Evolutionary conservation across 2,888 invertebrate species (phyloP), one percentile per base, ranked within the genome.

Genomic region (Glyphotaelius pellucidus): DNA sequence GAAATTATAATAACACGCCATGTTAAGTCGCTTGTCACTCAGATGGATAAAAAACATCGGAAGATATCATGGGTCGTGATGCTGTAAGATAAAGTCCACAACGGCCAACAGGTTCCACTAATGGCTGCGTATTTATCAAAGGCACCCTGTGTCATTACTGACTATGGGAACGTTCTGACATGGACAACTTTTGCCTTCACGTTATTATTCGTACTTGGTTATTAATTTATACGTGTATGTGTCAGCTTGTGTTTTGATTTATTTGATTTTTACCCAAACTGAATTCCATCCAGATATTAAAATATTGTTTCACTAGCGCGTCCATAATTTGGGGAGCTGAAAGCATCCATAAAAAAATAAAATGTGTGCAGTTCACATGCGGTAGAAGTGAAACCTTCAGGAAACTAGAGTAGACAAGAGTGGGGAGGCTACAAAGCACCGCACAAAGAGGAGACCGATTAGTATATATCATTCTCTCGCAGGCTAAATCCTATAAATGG

Each of bases 41-140:
- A 90, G 42, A 85, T 67, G 90, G 79, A 90, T 90, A 90, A 92
- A 91, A 91, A 92, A 92, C 85, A 80, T 88, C 88, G 35, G 85
- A 80, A 92, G 92, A 92, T 92, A 91, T 92, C 90, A 91, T 86
- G 91, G 89, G n/a, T 89, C 91, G 85, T 84, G 93, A 92, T 93
- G 92, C 91, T 92, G 91, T 91, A 90, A 93, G 92, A 93, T 92
- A 93, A 90, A 92, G 90, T 79, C 84, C 88, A 93, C 93, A 93
- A 25, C 67, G 67, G 67, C 7, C n/a, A 67, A 93, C 93, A 91
- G 93, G 93, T 93, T 93, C 90, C 80, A 90, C 83, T 92, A 93
- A 93, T 93, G 93, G 91, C 85, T 80, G 38, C 91, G 91, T 89
- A 93, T 93, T 92, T 93, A 92, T 93, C 93, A 93, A 88, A 90